phyloP scores from a whole-genome alignment of 2,888 invertebrate species.

The Nomada fabriciana region DNA sequence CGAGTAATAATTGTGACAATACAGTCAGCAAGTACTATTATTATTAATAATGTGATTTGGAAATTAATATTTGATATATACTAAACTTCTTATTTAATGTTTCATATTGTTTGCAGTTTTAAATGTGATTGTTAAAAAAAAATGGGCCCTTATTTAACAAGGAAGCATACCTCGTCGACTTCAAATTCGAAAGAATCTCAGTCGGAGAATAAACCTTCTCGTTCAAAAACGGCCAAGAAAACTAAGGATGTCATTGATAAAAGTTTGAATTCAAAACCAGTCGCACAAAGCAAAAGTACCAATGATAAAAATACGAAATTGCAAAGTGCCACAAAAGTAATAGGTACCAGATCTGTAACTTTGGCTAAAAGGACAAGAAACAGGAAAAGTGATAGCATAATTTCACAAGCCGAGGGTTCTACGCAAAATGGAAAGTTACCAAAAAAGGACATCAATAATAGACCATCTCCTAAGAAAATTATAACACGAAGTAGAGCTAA shows the following conservation, averaged over 20 bases:
- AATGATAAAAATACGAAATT: not conserved
- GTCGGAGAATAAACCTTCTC: not conserved
- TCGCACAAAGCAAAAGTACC: not conserved
- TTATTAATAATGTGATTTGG: not conserved
- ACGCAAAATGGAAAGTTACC: not conserved
- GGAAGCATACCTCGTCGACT: not conserved
- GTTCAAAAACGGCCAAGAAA: not conserved
- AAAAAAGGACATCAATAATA: not conserved
- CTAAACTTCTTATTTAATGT: not conserved
- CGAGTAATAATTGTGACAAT: not conserved
- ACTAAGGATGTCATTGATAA: not conserved
- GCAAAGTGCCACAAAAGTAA: not conserved
- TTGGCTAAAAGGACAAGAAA: not conserved
- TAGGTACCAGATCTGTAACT: not conserved
- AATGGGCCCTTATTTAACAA: conserved; percentile 36
- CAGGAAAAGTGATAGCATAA: not conserved
- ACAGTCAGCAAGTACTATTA: not conserved
- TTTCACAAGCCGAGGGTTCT: not conserved
- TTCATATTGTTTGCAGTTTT: not conserved
- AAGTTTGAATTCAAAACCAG: not conserved
- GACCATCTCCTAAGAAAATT: not conserved
- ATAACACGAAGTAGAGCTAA: not conserved
- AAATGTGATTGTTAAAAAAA: not conserved
- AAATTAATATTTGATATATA: not conserved
- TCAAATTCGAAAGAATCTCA: not conserved